Evolutionary conservation across 2,888 invertebrate genomes (phyloP), one percentile per base, ranked within the genome.

Genomic region (Rapana venosa): DNA sequence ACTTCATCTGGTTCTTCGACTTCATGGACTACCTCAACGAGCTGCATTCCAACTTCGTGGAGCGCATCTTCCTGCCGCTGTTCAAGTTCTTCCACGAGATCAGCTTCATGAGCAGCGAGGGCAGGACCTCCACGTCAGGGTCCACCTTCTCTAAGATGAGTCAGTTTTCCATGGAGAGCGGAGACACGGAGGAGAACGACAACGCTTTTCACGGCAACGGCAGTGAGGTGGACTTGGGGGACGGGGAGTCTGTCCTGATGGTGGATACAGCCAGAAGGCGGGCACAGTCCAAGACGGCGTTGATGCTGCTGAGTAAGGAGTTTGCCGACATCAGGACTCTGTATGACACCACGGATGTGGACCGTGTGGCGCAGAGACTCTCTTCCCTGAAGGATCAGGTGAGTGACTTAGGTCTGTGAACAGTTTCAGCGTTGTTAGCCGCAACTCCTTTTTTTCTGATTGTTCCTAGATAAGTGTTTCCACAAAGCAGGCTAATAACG

Each of bases 1-100:
- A 94, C 87, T 95, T 95, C 88, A 92, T 92, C 5, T 95, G 95
- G 95, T 94, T 93, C 88, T 94, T 94, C 86, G 92, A 94, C 74
- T 94, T 94, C 90, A 90, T 94, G 90, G 93, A 94, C 61, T 95
- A 94, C 88, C 90, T 94, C 0, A 90, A 93, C 22, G 93, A 93
- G 47, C 91, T 95, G 0, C 91, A 93, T 56, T 91, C 89, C 20
- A 94, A 94, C 79, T 95, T 94, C 89, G 92, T 93, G 5, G 93
- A 94, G 35, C 91, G 94, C 81, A 94, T 95, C 86, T 94, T 93
- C 88, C 91, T 91, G 36, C 94, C 95, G 1, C 90, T 95, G 77
- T 94, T 94, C 89, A 92, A 93, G 84, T 94, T 94, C 90, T 94
- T 94, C 88, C 93, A 93, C 77, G 92, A 93, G 84, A 90, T 92